A percentile compares a stretch with the other conserved stretches of the same genome.
Evolutionary conservation across 2,797 vertebrate species (phyloP).

Genomic region (Rhadinocentrus ornatus): DNA sequence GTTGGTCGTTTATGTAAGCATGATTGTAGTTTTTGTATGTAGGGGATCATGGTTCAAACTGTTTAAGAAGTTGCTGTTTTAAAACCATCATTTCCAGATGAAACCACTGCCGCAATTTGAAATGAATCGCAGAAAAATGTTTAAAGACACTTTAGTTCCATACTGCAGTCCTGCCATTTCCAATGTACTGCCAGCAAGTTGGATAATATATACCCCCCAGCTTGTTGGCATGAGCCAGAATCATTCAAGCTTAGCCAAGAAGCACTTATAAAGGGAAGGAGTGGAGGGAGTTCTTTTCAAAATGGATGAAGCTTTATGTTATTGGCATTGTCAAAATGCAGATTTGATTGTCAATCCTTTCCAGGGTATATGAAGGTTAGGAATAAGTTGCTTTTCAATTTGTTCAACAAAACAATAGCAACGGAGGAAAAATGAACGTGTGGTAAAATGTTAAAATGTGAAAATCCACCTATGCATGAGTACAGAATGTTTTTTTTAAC

Average conservation of each 20-base stretch:
- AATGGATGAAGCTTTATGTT: conserved; percentile 43
- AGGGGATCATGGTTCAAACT: neutral
- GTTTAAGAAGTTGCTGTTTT: neutral
- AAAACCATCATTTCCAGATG: neutral
- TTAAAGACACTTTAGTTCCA: conserved; percentile 4
- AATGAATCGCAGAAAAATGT: neutral
- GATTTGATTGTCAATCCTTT: conserved; percentile 41
- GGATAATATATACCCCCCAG: conserved; percentile 47
- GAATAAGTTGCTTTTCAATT: conserved; percentile 34
- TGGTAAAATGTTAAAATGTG: neutral
- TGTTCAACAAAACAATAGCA: neutral
- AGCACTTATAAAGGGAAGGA: conserved; percentile 49
- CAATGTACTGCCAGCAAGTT: conserved; percentile 41
- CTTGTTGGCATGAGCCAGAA: conserved; percentile 53
- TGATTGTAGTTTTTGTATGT: neutral
- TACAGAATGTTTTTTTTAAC: neutral
- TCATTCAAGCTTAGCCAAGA: conserved; percentile 52
- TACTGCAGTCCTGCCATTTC: conserved; percentile 42
- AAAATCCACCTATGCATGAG: neutral
- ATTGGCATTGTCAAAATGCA: conserved; percentile 38
- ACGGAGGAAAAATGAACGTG: neutral
- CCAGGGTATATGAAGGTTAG: conserved; percentile 34
- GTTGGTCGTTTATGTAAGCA: neutral
- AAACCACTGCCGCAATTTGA: conserved; percentile 12
- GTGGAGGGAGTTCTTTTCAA: conserved; percentile 28